Evolutionary conservation across 2,113 vertebrate species (phyloP).

Genomic region (Platanista minor): DNA sequence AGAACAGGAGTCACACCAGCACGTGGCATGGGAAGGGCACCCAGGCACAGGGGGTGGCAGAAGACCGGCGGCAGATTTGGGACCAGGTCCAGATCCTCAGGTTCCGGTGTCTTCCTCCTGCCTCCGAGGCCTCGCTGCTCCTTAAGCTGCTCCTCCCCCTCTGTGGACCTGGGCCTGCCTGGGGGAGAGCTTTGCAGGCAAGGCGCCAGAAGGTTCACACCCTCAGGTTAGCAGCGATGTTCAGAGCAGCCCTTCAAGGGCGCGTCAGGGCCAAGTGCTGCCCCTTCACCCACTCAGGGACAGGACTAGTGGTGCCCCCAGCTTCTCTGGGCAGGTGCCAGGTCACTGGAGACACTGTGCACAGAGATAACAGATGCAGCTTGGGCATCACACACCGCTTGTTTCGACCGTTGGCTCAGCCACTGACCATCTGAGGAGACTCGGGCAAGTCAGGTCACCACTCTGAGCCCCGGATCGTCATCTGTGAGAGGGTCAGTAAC

Average conservation of each 20-base stretch:
- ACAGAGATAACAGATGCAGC: neutral
- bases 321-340: neutral
- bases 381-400: neutral
- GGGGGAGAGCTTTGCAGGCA: too few species aligned
- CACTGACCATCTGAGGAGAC: neutral
- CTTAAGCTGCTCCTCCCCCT: neutral
- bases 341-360: neutral
- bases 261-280: neutral
- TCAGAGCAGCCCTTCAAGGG: neutral
- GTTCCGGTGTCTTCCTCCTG: neutral
- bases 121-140: neutral
- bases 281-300: neutral
- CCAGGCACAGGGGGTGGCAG: neutral
- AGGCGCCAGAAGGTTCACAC: neutral
- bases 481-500: neutral
- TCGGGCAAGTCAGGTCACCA: neutral
- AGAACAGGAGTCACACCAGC: too few species aligned
- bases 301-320: too few species aligned
- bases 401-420: neutral
- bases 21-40: neutral
- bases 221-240: neutral
- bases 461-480: neutral
- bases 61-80: fast-evolving
- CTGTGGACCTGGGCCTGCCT: too few species aligned
- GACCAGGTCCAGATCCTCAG: neutral